Conservation (phyloP, 1,140 invertebrate genomes). For the Megalopta genalis region DNA sequence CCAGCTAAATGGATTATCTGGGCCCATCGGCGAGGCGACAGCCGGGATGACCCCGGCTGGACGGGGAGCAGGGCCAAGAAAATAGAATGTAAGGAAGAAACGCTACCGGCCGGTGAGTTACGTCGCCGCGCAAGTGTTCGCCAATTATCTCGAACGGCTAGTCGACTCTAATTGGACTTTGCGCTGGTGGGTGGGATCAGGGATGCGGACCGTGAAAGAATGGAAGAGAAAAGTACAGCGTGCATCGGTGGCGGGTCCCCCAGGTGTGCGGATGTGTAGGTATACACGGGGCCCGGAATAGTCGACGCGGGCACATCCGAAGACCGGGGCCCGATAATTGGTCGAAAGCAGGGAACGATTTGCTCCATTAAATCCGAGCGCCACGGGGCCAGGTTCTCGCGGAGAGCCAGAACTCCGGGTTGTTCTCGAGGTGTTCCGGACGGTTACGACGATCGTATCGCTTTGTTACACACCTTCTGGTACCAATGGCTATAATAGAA, state of each 20-base stretch:
- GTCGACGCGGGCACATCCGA: slow-evolving; percentile 25
- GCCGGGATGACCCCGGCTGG: slow-evolving; percentile 14
- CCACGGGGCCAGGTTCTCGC: slow-evolving; percentile 7
- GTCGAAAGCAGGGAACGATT: slow-evolving; percentile 57
- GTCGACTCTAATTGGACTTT: slow-evolving; percentile 77
- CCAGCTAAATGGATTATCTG: too few species aligned
- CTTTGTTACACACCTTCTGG: slow-evolving; percentile 47
- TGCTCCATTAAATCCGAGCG: slow-evolving; percentile 55
- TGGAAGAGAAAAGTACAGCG: neutral
- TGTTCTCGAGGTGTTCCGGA: slow-evolving; percentile 40
- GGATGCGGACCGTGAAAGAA: slow-evolving; percentile 58
- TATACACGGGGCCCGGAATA: neutral
- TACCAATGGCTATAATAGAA: slow-evolving; percentile 49
- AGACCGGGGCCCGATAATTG: slow-evolving; percentile 51
- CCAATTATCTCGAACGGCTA: slow-evolving; percentile 75
- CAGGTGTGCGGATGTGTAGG: neutral
- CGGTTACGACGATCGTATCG: slow-evolving; percentile 48
- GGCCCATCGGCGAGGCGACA: slow-evolving; percentile 18
- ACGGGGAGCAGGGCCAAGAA: neutral
- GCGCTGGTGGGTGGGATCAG: slow-evolving; percentile 73
- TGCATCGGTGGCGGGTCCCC: neutral
- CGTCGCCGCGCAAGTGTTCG: slow-evolving; percentile 71
- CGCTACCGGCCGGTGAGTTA: slow-evolving; percentile 71
- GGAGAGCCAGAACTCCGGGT: slow-evolving; percentile 24
- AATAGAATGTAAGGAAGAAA: slow-evolving; percentile 56